These are phyloP conservation scores for Menidia menidia DNA, from an alignment of 2,797 vertebrate genomes.

Conservation along the genomic window DNA sequence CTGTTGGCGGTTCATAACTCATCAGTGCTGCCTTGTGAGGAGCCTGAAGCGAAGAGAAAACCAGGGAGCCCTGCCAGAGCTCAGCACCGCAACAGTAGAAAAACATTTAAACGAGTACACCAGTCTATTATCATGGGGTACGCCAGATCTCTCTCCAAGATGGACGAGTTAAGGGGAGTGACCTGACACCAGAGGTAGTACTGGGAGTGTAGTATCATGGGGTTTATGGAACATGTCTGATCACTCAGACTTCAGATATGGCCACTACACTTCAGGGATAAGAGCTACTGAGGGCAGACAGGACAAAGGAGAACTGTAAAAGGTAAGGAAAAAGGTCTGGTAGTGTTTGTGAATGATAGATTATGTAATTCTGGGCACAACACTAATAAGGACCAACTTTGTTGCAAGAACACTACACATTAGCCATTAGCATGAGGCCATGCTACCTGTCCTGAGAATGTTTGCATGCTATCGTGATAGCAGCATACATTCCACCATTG, in stretches of 20 bases:
- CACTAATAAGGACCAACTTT: not conserved
- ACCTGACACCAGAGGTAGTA: not conserved
- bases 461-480: not conserved
- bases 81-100: too few species aligned
- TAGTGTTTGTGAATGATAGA: not conserved
- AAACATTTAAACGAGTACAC: too few species aligned
- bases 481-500: not conserved
- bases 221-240: not conserved
- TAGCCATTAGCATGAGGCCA: not conserved
- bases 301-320: not conserved
- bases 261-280: not conserved
- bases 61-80: too few species aligned
- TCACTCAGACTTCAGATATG: not conserved
- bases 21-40: too few species aligned
- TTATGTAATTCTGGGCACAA: constrained; percentile 2
- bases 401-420: not conserved
- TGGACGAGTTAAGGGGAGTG: not conserved
- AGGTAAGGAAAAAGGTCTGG: not conserved
- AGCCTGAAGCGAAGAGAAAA: too few species aligned
- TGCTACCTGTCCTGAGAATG: not conserved
- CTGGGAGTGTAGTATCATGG: not conserved
- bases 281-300: not conserved
- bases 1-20: too few species aligned
- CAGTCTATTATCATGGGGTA: too few species aligned
- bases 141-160: too few species aligned